These are phyloP conservation scores for Clanis bilineata DNA, from an alignment of 2,888 invertebrate species.

Conservation along the genomic window DNA sequence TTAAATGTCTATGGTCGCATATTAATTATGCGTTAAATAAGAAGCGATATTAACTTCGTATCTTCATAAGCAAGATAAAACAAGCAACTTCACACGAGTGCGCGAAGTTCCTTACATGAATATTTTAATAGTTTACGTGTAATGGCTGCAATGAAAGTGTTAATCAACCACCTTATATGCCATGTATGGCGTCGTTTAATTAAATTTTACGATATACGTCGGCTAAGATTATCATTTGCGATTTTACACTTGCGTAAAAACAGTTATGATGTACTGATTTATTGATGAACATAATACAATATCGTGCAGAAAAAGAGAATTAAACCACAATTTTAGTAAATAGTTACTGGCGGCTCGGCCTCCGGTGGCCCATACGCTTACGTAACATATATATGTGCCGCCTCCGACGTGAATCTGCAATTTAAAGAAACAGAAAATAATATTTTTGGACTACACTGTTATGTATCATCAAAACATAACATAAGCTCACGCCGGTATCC, in stretches of 20 bases:
- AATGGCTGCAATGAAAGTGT: slow-evolving; percentile 10
- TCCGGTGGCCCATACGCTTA: too few species aligned
- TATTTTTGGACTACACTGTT: too few species aligned
- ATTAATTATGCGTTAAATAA: neutral
- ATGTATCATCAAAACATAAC: too few species aligned
- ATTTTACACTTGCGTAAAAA: neutral
- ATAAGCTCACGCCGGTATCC: too few species aligned
- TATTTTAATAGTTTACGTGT: slow-evolving; percentile 7
- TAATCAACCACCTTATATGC: slow-evolving; percentile 7
- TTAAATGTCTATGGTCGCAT: too few species aligned
- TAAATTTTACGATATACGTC: slow-evolving; percentile 1
- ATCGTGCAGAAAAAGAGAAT: neutral
- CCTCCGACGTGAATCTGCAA: too few species aligned
- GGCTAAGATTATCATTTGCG: neutral
- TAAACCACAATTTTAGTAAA: too few species aligned
- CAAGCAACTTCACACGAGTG: neutral
- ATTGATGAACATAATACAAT: neutral
- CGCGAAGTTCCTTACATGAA: slow-evolving; percentile 3
- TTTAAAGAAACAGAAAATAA: too few species aligned
- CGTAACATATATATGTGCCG: too few species aligned
- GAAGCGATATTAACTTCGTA: neutral
- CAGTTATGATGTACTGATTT: neutral
- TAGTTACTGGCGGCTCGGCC: too few species aligned
- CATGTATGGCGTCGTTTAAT: neutral
- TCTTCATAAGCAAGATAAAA: neutral